Conservation (phyloP, 2,113 vertebrate species). For the Siniperca chuatsi region DNA sequence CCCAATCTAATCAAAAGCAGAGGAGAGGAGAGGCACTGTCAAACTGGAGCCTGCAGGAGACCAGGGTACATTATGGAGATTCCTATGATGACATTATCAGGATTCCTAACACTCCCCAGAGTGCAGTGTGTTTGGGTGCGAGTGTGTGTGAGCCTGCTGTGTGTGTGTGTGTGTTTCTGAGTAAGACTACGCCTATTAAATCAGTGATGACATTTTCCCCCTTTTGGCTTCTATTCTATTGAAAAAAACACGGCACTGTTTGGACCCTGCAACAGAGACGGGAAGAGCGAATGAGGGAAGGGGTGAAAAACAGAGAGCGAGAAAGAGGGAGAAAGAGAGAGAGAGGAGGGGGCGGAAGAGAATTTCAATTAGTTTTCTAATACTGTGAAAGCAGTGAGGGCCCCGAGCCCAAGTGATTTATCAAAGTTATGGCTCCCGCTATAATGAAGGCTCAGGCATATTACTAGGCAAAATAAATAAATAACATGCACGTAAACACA, state of each 20-base stretch:
- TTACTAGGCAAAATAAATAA: slow-evolving; percentile 81
- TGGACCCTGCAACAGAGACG: slow-evolving; percentile 56
- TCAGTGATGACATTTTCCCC: slow-evolving; percentile 82
- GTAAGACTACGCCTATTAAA: slow-evolving; percentile 77
- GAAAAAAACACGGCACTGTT: slow-evolving; percentile 59
- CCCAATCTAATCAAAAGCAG: slow-evolving; percentile 60
- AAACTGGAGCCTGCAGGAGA: slow-evolving; percentile 67
- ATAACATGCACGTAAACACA: slow-evolving; percentile 64
- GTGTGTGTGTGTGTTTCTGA: slow-evolving; percentile 42
- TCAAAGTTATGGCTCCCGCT: slow-evolving; percentile 85
- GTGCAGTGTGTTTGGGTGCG: slow-evolving; percentile 41
- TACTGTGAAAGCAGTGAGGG: slow-evolving; percentile 83
- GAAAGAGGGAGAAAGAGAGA: slow-evolving; percentile 23
- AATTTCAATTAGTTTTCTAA: slow-evolving; percentile 88
- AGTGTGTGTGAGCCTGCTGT: background rate
- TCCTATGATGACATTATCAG: slow-evolving; percentile 81
- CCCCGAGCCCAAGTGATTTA: slow-evolving; percentile 85
- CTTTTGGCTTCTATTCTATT: slow-evolving; percentile 71
- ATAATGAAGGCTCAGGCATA: slow-evolving; percentile 87
- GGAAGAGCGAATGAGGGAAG: slow-evolving; percentile 29
- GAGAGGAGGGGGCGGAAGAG: slow-evolving; percentile 65
- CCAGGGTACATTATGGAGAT: slow-evolving; percentile 75
- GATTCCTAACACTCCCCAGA: slow-evolving; percentile 77
- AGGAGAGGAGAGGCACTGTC: slow-evolving; percentile 30
- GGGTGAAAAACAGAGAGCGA: slow-evolving; percentile 35